Conservation (phyloP, 1,140 invertebrate species). For the Drosophila kanapiae region DNA sequence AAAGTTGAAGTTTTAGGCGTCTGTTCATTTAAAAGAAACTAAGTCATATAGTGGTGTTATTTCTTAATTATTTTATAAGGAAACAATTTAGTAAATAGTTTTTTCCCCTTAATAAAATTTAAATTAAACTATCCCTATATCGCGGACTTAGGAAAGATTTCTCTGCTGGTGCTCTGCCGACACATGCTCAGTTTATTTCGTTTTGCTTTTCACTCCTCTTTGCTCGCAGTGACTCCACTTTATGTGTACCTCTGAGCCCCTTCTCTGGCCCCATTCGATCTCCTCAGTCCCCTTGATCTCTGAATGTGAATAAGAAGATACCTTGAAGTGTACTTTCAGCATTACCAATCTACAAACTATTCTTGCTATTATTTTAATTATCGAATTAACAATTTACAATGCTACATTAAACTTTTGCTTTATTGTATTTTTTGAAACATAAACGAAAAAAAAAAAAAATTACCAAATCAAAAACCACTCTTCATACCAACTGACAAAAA, state of each 20-base stretch:
- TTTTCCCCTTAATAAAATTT: too few species aligned
- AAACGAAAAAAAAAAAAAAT: conserved; percentile 72
- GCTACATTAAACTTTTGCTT: conserved; percentile 85
- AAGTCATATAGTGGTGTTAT: too few species aligned
- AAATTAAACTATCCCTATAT: too few species aligned
- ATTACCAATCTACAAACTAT: conserved; percentile 35
- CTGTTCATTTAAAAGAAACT: too few species aligned
- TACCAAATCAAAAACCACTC: conserved; percentile 69
- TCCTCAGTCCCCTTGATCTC: conserved; percentile 4
- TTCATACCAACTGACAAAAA: conserved; percentile 77
- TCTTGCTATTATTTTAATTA: conserved; percentile 59
- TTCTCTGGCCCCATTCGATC: conserved; percentile 4
- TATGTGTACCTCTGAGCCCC: not conserved
- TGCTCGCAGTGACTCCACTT: not conserved
- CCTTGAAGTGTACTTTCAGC: conserved; percentile 57
- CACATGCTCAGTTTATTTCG: too few species aligned
- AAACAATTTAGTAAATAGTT: too few species aligned
- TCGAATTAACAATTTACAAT: conserved; percentile 76
- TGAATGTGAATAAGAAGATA: conserved; percentile 10
- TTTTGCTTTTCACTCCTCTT: too few species aligned
- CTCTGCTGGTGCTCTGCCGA: too few species aligned
- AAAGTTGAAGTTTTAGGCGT: too few species aligned
- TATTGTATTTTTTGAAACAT: conserved; percentile 85
- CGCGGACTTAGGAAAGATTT: too few species aligned
- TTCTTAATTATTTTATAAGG: too few species aligned